Base-by-base conservation (phyloP, 2,888 invertebrate genomes). In the Tyria jacobaeae region DNA sequence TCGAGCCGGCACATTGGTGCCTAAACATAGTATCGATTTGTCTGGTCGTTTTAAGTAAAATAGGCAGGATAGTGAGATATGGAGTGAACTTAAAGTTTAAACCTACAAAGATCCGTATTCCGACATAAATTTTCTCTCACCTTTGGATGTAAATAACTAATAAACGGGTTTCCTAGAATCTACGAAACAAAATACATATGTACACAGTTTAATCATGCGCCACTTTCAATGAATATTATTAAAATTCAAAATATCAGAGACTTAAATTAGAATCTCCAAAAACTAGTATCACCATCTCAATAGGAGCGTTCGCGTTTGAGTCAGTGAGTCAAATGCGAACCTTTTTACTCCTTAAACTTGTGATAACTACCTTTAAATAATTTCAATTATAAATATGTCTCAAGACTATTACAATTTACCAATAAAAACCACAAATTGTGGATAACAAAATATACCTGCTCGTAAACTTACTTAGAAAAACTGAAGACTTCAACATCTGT, bases 401-500 rank as follows among this genome's bases (percentile, higher is more conserved):
- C 6, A 51, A 27, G 1, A 10, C 6, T n/a, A 15, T 39, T 37
- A n/a, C 52, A 7, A n/a, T 49, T 47, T 1, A 31, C 39, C 31
- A 31, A 44, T 44, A 41, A 47, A 9, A 34, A 31, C 37, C 48
- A 47, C 7, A 53, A 37, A 24, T 50, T 49, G 49, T 60, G 41
- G 12, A 35, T 15, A 51, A 62, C 55, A 55, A 61, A 61, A 49
- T n/a, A 55, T 34, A 57, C 24, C 58, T 41, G 17, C 48, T 21
- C 39, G 35, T 44, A 55, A 54, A 52, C 37, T 59, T 35, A 59
- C 70, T 72, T 54, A 9, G 34, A 39, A 54, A 34, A 60, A 63
- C 49, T 54, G 56, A 67, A 62, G 54, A 64, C 1, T 37, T 64
- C 59, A 64, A 68, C 76, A 76, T 67, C 76, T 76, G 73, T 76